Conservation (phyloP, 2,797 vertebrate species). For the Myripristis jacobus region DNA sequence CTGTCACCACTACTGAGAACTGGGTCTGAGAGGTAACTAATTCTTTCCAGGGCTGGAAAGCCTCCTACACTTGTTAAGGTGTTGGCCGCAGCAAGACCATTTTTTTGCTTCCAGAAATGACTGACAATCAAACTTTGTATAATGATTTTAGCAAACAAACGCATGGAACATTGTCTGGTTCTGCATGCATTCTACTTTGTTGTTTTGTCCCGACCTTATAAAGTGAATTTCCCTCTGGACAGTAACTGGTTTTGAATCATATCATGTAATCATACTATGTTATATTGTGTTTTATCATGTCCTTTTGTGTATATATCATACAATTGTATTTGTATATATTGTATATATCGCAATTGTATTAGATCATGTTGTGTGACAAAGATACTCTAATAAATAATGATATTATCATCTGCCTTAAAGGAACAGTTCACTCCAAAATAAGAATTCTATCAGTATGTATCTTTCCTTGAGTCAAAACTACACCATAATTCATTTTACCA, state of each 20-base stretch:
- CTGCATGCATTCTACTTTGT: background rate
- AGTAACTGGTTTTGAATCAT: background rate
- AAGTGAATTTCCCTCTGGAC: background rate
- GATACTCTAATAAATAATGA: too few species aligned
- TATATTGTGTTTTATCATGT: too few species aligned
- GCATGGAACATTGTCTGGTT: background rate
- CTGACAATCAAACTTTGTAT: background rate
- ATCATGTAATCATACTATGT: too few species aligned
- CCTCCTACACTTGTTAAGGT: background rate
- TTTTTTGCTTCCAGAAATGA: background rate
- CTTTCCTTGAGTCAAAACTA: too few species aligned
- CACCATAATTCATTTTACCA: too few species aligned
- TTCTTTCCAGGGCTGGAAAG: background rate
- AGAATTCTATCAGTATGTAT: too few species aligned
- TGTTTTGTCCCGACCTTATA: background rate
- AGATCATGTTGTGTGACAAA: too few species aligned
- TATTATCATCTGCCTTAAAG: background rate
- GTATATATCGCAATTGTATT: too few species aligned
- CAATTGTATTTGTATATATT: too few species aligned
- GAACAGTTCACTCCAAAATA: constrained; percentile 6
- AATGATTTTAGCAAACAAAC: background rate
- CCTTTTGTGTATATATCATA: too few species aligned
- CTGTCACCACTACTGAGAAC: background rate
- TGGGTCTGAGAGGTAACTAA: background rate
- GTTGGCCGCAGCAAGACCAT: background rate